These are phyloP conservation scores for Dendrocincla tyrannina DNA, from an alignment of 2,797 vertebrate genomes.

Conservation along the genomic window DNA sequence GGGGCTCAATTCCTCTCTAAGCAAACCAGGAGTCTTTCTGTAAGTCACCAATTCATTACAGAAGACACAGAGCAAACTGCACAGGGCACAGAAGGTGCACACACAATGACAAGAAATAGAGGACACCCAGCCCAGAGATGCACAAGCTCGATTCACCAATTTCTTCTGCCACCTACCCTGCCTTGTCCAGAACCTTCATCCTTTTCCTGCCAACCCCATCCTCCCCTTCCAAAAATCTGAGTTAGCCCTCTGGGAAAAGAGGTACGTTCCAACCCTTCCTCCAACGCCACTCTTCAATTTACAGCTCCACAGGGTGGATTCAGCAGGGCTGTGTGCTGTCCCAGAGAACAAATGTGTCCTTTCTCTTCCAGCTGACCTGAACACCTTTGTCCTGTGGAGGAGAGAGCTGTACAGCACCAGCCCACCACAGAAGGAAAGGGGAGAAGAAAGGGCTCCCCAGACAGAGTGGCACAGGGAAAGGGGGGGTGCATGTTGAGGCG, in stretches of 20 bases:
- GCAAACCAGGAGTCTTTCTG: background rate
- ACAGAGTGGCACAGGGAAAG: background rate
- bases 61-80: background rate
- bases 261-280: background rate
- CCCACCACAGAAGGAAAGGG: background rate
- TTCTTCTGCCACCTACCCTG: background rate
- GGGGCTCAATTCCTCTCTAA: background rate
- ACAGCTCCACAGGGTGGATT: background rate
- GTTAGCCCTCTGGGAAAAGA: background rate
- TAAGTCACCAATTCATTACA: background rate
- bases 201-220: background rate
- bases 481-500: background rate
- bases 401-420: background rate
- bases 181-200: background rate
- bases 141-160: background rate
- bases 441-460: background rate
- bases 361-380: background rate
- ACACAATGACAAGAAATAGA: background rate
- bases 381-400: background rate
- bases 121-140: background rate
- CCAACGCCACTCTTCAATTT: background rate
- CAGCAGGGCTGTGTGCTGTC: background rate
- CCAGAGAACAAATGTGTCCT: background rate
- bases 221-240: background rate
- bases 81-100: background rate